Base-by-base conservation (phyloP, 2,888 invertebrate species). In the Eupithecia tripunctaria region DNA sequence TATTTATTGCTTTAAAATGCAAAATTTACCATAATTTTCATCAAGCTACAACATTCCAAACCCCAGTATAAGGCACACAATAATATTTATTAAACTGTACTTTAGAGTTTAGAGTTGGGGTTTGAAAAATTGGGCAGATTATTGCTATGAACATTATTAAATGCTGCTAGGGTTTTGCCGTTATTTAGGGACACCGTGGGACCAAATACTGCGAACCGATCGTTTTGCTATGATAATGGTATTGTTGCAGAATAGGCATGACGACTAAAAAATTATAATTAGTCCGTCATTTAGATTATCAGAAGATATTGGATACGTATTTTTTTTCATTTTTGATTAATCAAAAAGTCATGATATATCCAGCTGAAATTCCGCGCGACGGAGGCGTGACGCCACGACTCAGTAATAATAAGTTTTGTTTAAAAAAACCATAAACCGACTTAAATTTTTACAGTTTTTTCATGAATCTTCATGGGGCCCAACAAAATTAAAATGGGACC, bases 41-140 rank as follows among this genome's bases (percentile, higher is more conserved):
- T 21, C 27, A 3, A 27, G 60, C 60, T 29, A 18, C 60, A 29
- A 60, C 15, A 18, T 27, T 27, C 27, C 60, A 18, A 29, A 56
- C 47, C 21, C n/a, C 60, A 29, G 18, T 18, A 60, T 60, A 60
- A 60, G 60, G 60, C 60, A 60, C 60, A 60, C 2, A 60, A 60
- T 60, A 60, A 60, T 10, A n/a, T 47, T 47, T 47, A 47, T 47
- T n/a, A 18, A 47, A 56, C 14, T 56, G 56, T 56, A 56, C 25
- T 56, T 47, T 59, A 27, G 12, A 47, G n/a, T 47, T 27, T 56
- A 21, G 3, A 21, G 21, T 51, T 2, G 21, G 25, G 56, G 56
- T 56, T 51, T 56, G 21, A 3, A 51, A 47, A n/a, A 47, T 47
- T n/a, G 2, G 43, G n/a, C 43, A 43, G 5, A 43, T 43, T n/a